phyloP scores from a whole-genome alignment of 64 coral and sea anemone genomes.

The Montipora sp. region DNA sequence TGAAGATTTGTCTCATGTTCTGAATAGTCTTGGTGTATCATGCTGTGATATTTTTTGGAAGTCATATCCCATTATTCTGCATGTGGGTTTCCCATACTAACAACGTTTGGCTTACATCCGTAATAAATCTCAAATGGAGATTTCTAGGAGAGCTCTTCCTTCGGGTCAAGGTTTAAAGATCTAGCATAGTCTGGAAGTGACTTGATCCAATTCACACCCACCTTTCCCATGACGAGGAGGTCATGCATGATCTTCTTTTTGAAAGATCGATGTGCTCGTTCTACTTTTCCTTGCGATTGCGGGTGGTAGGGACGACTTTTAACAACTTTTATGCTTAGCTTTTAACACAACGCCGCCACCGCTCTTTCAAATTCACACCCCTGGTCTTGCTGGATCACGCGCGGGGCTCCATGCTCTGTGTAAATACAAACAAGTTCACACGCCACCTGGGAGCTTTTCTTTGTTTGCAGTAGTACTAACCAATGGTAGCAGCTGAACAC shows the following conservation, averaged over 20 bases:
- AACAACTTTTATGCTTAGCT: constrained; percentile 45
- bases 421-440: constrained; percentile 37
- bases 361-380: constrained; percentile 34
- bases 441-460: constrained; percentile 33
- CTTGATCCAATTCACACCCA: constrained; percentile 17
- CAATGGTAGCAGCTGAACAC: constrained; percentile 68
- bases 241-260: constrained; percentile 42
- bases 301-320: constrained; percentile 51
- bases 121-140: constrained; percentile 15
- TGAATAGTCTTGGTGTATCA: not conserved
- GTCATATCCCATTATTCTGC: not conserved
- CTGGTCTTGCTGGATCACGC: constrained; percentile 53
- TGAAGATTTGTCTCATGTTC: constrained; percentile 7
- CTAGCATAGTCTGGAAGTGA: not conserved
- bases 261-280: constrained; percentile 32
- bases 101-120: constrained; percentile 34
- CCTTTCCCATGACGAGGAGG: constrained; percentile 31
- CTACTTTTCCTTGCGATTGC: constrained; percentile 58
- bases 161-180: constrained; percentile 36
- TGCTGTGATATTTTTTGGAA: not conserved
- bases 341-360: constrained; percentile 27
- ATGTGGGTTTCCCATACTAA: not conserved
- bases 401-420: constrained; percentile 37
- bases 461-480: constrained; percentile 38
- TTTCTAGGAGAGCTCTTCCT: constrained; percentile 55